A percentile compares a stretch with the other conserved stretches of the same genome.
Conservation (phyloP, 2,797 vertebrate species). For the Crossoptilon crossoptilon region DNA sequence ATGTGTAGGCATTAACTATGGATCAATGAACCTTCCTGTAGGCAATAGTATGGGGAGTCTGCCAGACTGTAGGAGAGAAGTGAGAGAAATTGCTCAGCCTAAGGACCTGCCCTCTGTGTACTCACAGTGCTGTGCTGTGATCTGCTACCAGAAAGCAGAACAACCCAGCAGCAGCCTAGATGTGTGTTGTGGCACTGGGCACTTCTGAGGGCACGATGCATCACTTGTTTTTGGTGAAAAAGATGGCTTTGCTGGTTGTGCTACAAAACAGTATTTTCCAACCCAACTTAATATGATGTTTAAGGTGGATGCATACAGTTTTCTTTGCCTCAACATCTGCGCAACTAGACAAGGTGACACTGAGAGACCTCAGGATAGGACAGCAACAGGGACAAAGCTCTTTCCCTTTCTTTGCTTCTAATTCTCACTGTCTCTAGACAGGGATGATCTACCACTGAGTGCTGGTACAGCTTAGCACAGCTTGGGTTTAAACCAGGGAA, state of each 20-base stretch:
- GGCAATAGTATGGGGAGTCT: neutral
- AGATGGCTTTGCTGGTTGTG: neutral
- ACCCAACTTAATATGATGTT: neutral
- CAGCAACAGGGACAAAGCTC: fast-evolving
- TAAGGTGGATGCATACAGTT: neutral
- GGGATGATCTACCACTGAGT: neutral
- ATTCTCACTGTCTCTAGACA: neutral
- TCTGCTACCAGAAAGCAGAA: neutral
- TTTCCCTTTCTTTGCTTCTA: neutral
- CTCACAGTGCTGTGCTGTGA: neutral
- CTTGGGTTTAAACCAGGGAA: neutral
- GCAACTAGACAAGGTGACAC: neutral
- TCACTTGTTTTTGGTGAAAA: fast-evolving
- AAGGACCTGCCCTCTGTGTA: neutral
- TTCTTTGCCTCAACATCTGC: neutral
- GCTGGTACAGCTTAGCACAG: neutral
- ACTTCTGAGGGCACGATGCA: fast-evolving
- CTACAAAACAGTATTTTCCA: neutral
- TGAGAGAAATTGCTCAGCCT: neutral
- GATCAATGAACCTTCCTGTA: slow-evolving; percentile 5
- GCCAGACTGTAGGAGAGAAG: neutral
- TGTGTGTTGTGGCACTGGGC: fast-evolving
- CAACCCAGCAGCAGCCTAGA: neutral
- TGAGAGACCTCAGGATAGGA: neutral
- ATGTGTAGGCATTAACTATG: slow-evolving; percentile 38